Evolutionary conservation across 1,140 invertebrate species (phyloP).

Genomic region (Pemphigus obesinymphae): DNA sequence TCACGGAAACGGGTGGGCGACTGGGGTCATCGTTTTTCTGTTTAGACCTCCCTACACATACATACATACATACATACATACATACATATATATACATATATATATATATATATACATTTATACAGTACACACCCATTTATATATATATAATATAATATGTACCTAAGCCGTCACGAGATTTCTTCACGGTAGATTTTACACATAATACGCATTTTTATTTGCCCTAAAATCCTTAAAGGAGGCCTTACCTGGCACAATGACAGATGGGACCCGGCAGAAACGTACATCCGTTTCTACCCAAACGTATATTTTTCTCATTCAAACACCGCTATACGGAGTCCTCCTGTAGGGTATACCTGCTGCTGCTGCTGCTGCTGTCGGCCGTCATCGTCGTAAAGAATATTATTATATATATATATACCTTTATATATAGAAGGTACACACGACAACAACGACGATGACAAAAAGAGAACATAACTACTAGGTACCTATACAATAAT

Average conservation of each 20-base stretch:
- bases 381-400: neutral
- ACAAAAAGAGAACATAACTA: neutral
- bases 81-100: too few relatives aligned
- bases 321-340: neutral
- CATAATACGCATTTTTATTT: slow-evolving; percentile 1
- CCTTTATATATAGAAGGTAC: neutral
- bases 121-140: too few relatives aligned
- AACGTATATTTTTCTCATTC: neutral
- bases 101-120: too few relatives aligned
- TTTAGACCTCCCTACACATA: neutral
- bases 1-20: slow-evolving; percentile 38
- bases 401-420: neutral
- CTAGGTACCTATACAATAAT: too few relatives aligned
- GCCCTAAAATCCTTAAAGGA: neutral
- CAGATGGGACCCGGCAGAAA: neutral
- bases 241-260: slow-evolving; percentile 6
- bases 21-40: slow-evolving; percentile 27
- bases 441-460: neutral
- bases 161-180: too few relatives aligned
- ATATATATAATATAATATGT: too few relatives aligned
- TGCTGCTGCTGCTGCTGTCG: neutral
- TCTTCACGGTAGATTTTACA: slow-evolving; percentile 3
- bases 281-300: slow-evolving; percentile 23
- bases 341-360: neutral
- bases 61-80: neutral